A percentile compares a stretch with the other conserved stretches of the same genome.
phyloP scores from a whole-genome alignment of 2,888 invertebrate genomes.

The Congeria kusceri region DNA sequence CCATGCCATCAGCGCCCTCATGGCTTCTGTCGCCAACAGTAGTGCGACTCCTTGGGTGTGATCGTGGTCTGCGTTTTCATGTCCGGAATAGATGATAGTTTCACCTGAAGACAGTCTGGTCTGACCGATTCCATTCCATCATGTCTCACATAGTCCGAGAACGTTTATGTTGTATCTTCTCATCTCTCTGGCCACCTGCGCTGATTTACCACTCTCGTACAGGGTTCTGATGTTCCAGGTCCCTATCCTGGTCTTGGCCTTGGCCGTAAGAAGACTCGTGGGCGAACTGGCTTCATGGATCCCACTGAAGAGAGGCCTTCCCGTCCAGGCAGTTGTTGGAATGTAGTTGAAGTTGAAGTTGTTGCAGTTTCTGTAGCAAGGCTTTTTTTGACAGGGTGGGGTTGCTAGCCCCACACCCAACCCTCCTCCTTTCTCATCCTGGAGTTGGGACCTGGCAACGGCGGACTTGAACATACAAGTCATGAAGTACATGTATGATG shows the following conservation, averaged over 20 bases:
- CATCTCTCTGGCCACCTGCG: constrained; percentile 19
- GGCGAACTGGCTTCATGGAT: too few species aligned
- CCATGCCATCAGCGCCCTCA: background rate
- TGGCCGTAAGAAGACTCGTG: constrained; percentile 4
- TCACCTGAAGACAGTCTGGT: constrained; percentile 8
- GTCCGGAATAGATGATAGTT: constrained; percentile 24
- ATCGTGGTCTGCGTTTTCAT: constrained; percentile 20
- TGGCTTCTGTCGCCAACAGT: constrained; percentile 5
- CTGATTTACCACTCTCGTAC: constrained; percentile 31
- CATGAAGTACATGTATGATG: too few species aligned
- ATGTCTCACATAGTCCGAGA: constrained; percentile 11
- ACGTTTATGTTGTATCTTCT: background rate
- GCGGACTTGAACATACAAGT: too few species aligned
- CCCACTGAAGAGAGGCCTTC: too few species aligned
- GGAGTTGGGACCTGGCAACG: too few species aligned
- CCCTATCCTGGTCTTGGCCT: constrained; percentile 23
- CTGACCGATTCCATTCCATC: constrained; percentile 18
- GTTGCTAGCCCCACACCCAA: constrained; percentile 19
- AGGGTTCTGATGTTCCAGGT: constrained; percentile 25
- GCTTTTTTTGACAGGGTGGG: constrained; percentile 22
- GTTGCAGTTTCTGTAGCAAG: constrained; percentile 18
- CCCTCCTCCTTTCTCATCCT: constrained; percentile 27
- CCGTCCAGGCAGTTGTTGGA: too few species aligned
- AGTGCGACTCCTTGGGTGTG: constrained; percentile 29
- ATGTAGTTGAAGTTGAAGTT: background rate